Conservation (phyloP, 2,797 vertebrate species). For the Aeoliscus strigatus region DNA sequence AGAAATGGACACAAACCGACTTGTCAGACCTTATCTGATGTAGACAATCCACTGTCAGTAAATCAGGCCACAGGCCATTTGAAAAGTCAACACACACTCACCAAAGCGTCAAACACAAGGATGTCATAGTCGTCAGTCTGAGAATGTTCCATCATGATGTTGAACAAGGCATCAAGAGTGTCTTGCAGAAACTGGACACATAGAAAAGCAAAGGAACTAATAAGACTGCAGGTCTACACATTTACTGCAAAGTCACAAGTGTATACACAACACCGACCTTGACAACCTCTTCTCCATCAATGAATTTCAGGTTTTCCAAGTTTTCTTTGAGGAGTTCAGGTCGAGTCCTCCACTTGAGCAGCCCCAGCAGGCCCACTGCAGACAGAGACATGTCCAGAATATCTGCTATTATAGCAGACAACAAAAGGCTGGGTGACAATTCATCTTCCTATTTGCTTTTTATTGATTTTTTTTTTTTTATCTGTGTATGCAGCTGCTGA, state of each 20-base stretch:
- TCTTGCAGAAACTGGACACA: constrained; percentile 89
- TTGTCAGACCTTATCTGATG: too few species aligned
- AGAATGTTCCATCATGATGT: constrained; percentile 99
- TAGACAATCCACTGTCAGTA: constrained; percentile 35
- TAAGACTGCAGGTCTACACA: neutral
- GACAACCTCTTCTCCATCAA: constrained; percentile 96
- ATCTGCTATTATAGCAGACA: neutral
- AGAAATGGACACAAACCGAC: constrained; percentile 20
- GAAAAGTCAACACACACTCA: constrained; percentile 58
- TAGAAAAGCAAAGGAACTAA: neutral
- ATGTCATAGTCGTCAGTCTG: constrained; percentile 92
- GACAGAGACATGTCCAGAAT: constrained; percentile 5
- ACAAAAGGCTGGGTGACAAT: too few species aligned
- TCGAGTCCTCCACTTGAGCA: constrained; percentile 93
- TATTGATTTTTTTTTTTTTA: too few species aligned
- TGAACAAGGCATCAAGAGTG: constrained; percentile 95
- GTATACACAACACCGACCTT: constrained; percentile 76
- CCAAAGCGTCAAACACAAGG: constrained; percentile 96
- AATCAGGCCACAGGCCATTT: constrained; percentile 12
- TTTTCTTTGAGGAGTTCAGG: constrained; percentile 90
- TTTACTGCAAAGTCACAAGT: constrained; percentile 1
- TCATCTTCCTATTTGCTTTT: too few species aligned
- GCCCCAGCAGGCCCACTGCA: constrained; percentile 88
- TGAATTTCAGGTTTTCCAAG: constrained; percentile 90
- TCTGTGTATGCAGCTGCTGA: too few species aligned